These are phyloP conservation scores for Siniperca scherzeri DNA, from an alignment of 2,797 vertebrate species.

Conservation along the genomic window DNA sequence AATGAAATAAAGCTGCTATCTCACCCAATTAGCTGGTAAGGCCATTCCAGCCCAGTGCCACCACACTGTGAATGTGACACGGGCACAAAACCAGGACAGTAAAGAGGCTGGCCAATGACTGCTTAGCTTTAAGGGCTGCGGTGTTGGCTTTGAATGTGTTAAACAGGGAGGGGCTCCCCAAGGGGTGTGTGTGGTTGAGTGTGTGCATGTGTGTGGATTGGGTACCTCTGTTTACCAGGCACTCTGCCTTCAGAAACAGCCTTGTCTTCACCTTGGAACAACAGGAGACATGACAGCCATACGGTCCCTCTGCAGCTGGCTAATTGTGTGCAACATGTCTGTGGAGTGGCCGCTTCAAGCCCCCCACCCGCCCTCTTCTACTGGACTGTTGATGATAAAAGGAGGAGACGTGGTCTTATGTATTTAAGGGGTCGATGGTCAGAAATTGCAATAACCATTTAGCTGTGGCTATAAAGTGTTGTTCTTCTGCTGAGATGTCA, in stretches of 20 bases:
- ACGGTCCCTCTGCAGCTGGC: slow-evolving; percentile 79
- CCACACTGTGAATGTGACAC: slow-evolving; percentile 63
- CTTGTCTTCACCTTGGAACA: slow-evolving; percentile 76
- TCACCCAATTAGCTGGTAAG: slow-evolving; percentile 51
- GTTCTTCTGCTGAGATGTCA: slow-evolving; percentile 20
- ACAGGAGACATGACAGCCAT: slow-evolving; percentile 85
- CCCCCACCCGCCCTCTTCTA: slow-evolving; percentile 7
- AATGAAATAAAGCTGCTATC: slow-evolving; percentile 56
- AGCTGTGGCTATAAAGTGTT: slow-evolving; percentile 5
- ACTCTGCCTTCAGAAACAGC: slow-evolving; percentile 75
- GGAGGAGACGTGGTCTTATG: slow-evolving; percentile 34
- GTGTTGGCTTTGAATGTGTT: slow-evolving; percentile 51
- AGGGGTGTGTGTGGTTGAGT: slow-evolving; percentile 18
- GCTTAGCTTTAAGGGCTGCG: slow-evolving; percentile 54
- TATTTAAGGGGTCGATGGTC: slow-evolving; percentile 28
- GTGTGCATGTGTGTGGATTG: slow-evolving; percentile 6
- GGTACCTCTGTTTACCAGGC: slow-evolving; percentile 75
- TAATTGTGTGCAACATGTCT: slow-evolving; percentile 78
- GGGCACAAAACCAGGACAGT: slow-evolving; percentile 41
- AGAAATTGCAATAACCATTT: slow-evolving; percentile 40
- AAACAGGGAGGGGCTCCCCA: slow-evolving; percentile 58
- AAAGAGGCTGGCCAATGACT: slow-evolving; percentile 15
- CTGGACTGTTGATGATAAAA: slow-evolving; percentile 43
- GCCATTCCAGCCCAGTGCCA: slow-evolving; percentile 23
- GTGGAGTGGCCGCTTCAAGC: slow-evolving; percentile 44